Evolutionary conservation across 1,140 invertebrate species (phyloP).

Genomic region (Macrocentrus cingulum): DNA sequence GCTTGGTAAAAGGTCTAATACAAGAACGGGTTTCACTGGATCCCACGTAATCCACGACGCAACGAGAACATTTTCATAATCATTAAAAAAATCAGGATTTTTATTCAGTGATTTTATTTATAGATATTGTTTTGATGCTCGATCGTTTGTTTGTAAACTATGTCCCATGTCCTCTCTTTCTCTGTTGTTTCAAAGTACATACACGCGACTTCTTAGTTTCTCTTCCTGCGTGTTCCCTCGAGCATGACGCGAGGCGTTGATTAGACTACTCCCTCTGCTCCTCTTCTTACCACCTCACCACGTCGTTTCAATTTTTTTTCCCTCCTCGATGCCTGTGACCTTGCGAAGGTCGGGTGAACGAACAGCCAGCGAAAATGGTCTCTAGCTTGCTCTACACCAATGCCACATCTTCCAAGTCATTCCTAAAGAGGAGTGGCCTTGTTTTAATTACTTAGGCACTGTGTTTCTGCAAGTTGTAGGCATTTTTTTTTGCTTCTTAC

Average conservation of each 20-base stretch:
- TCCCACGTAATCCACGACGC: constrained; percentile 6
- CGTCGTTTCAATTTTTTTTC: constrained; percentile 29
- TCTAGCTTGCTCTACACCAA: neutral
- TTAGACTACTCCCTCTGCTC: constrained; percentile 44
- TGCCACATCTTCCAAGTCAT: constrained; percentile 16
- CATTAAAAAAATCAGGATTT: neutral
- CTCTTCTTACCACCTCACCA: constrained; percentile 33
- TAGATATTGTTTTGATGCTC: constrained; percentile 5
- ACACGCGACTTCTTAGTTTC: constrained; percentile 24
- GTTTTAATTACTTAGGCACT: too few species aligned
- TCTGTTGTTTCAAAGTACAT: constrained; percentile 14
- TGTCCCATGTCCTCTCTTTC: constrained; percentile 8
- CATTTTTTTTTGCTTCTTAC: too few species aligned
- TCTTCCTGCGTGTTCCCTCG: constrained; percentile 43
- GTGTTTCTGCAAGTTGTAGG: too few species aligned
- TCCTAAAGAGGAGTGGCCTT: constrained; percentile 5
- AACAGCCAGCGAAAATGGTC: constrained; percentile 43
- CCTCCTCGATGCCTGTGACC: constrained; percentile 42
- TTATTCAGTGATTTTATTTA: neutral
- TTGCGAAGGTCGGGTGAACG: constrained; percentile 60
- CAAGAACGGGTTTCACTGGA: constrained; percentile 5
- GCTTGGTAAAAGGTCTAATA: neutral
- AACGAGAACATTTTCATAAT: constrained; percentile 6
- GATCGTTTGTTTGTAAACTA: constrained; percentile 6
- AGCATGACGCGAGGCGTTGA: constrained; percentile 56